phyloP scores from a whole-genome alignment of 2,888 invertebrate genomes.

The Agonum fuliginosum region DNA sequence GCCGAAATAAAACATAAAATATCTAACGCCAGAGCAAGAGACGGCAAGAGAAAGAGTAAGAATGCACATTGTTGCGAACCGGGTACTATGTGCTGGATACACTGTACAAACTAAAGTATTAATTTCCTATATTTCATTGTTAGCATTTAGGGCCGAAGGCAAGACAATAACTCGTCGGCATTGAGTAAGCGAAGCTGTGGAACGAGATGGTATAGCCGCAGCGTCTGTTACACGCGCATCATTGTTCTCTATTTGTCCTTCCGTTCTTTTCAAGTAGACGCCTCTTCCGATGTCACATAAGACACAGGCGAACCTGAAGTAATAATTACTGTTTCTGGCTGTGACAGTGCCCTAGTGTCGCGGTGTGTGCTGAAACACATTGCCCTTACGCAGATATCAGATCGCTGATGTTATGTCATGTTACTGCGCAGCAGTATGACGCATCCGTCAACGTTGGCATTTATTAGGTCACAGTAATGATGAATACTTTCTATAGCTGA shows the following conservation, averaged over 20 bases:
- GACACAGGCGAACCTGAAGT: constrained; percentile 41
- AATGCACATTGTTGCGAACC: constrained; percentile 8
- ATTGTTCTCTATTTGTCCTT: constrained; percentile 51
- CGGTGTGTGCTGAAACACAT: constrained; percentile 26
- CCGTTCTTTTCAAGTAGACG: constrained; percentile 40
- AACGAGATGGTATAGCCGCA: background rate
- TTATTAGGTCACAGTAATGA: background rate
- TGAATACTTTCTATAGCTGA: background rate
- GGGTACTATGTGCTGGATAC: background rate
- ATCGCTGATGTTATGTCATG: background rate
- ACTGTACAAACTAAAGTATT: constrained; percentile 4
- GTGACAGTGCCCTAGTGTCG: constrained; percentile 41
- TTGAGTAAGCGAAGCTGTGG: background rate
- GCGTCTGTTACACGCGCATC: constrained; percentile 32
- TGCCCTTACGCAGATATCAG: constrained; percentile 6
- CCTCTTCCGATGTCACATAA: constrained; percentile 48
- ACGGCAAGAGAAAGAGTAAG: no score
- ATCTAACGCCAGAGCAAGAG: constrained; percentile 5
- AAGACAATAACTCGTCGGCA: constrained; percentile 4
- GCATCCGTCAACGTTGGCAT: background rate
- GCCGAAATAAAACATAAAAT: background rate
- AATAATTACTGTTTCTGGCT: constrained; percentile 50
- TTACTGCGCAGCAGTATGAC: background rate
- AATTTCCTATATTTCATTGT: constrained; percentile 31
- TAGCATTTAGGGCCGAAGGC: constrained; percentile 2